phyloP scores from a whole-genome alignment of 1,140 invertebrate genomes.

The Atopsyche davidsoni region DNA sequence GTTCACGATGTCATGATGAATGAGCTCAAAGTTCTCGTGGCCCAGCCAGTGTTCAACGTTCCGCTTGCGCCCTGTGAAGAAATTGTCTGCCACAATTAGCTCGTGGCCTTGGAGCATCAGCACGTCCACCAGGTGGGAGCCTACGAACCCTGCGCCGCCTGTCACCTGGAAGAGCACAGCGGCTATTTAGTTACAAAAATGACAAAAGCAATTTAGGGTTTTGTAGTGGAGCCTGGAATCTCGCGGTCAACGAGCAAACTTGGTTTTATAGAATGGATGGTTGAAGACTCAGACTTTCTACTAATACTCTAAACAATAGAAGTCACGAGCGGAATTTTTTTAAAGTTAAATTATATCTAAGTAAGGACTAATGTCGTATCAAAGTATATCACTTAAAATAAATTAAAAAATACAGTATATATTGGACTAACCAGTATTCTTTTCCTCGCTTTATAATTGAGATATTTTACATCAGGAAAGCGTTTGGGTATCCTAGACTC shows the following conservation, averaged over 20 bases:
- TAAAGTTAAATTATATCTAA: no score
- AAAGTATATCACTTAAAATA: neutral
- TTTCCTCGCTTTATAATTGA: slow-evolving; percentile 86
- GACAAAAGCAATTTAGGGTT: no score
- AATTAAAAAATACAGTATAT: neutral
- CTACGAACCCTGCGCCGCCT: slow-evolving; percentile 98
- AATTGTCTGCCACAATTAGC: slow-evolving; percentile 97
- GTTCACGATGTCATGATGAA: slow-evolving; percentile 98
- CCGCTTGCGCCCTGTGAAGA: slow-evolving; percentile 93
- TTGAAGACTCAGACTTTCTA: no score
- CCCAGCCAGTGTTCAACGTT: slow-evolving; percentile 99
- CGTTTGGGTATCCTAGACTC: slow-evolving; percentile 71
- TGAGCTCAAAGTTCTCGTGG: slow-evolving; percentile 97
- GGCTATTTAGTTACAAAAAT: no score
- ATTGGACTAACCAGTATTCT: slow-evolving; percentile 70
- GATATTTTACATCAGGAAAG: slow-evolving; percentile 84
- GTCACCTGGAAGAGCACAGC: slow-evolving; percentile 63
- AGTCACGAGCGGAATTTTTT: no score
- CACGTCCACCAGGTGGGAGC: slow-evolving; percentile 93
- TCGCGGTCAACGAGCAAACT: no score
- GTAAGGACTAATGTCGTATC: neutral
- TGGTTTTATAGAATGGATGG: no score
- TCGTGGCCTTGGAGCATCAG: slow-evolving; percentile 96
- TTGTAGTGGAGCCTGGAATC: no score
- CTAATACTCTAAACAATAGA: no score